Evolutionary conservation across 37 sponge, comb jelly and placozoan species (phyloP).

Genomic region (Diacarnus erythraeanus): DNA sequence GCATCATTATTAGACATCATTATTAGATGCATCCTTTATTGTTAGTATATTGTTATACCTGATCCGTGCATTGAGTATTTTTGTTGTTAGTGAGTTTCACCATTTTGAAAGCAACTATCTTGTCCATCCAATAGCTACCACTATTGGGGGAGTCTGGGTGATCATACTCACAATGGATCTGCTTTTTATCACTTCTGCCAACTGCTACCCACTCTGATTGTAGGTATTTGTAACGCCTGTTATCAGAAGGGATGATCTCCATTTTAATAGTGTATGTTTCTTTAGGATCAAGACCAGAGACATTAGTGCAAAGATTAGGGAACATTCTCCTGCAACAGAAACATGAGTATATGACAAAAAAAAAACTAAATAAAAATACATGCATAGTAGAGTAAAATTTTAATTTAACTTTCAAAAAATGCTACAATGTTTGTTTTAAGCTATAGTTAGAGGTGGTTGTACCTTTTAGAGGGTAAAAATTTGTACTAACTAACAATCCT

Average conservation of each 20-base stretch:
- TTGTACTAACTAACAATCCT: no score
- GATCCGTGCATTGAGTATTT: conserved; percentile 29
- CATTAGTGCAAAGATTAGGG: conserved; percentile 58
- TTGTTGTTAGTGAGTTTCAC: conserved; percentile 86
- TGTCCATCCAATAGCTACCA: conserved; percentile 73
- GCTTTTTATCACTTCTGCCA: conserved; percentile 73
- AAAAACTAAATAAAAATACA: not conserved
- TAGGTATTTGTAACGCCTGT: conserved; percentile 80
- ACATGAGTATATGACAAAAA: not conserved
- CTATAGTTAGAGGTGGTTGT: no score
- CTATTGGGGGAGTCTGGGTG: conserved; percentile 77
- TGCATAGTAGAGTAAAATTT: not conserved
- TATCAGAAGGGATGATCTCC: conserved; percentile 71
- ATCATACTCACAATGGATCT: conserved; percentile 28
- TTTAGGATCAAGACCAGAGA: conserved; percentile 63
- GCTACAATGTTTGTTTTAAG: no score
- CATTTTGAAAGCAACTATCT: conserved; percentile 57
- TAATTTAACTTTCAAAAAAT: no score
- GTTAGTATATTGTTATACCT: conserved; percentile 24
- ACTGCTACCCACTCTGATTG: conserved; percentile 77
- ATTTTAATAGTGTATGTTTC: conserved; percentile 56
- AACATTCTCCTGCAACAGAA: conserved; percentile 83
- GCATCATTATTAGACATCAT: no score
- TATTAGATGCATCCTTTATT: not conserved
- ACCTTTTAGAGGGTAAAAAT: no score